A percentile compares a stretch with the other conserved stretches of the same genome.
These are phyloP conservation scores for Scaptomyza tumidula DNA, from an alignment of 2,888 invertebrate species.

Conservation along the genomic window DNA sequence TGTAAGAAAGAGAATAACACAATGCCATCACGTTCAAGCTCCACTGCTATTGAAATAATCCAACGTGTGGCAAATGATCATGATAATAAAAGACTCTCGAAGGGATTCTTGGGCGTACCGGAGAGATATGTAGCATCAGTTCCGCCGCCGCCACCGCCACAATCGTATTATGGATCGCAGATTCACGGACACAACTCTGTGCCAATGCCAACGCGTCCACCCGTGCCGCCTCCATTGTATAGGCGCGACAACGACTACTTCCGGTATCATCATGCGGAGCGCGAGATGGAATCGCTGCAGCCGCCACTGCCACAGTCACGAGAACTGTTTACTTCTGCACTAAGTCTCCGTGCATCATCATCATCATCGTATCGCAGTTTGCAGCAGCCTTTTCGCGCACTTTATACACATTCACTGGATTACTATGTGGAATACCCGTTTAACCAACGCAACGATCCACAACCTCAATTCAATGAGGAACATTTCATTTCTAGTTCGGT, in stretches of 20 bases:
- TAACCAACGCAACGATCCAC: conserved; percentile 12
- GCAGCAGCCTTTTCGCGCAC: background rate
- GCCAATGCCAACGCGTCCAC: conserved; percentile 40
- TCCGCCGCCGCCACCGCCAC: conserved; percentile 3
- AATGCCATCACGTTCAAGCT: conserved; percentile 8
- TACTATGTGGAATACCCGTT: conserved; percentile 52
- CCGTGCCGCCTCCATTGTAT: conserved; percentile 16
- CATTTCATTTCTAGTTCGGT: conserved; percentile 51
- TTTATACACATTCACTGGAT: conserved; percentile 24
- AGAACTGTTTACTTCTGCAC: conserved; percentile 33
- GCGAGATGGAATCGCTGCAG: conserved; percentile 86
- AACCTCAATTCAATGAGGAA: conserved; percentile 28
- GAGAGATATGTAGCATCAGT: background rate
- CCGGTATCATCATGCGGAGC: background rate
- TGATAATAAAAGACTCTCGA: conserved; percentile 38
- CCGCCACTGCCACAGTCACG: conserved; percentile 84
- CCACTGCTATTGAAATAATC: conserved; percentile 41
- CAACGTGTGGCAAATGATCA: conserved; percentile 40
- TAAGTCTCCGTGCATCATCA: conserved; percentile 29
- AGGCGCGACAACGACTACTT: conserved; percentile 86
- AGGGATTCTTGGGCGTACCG: conserved; percentile 39
- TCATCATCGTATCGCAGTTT: conserved; percentile 13
- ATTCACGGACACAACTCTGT: conserved; percentile 39
- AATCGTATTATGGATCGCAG: conserved; percentile 20
- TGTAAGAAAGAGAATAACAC: conserved; percentile 34